phyloP scores from a whole-genome alignment of 1,140 invertebrate genomes.

The Brachionus rubens region DNA sequence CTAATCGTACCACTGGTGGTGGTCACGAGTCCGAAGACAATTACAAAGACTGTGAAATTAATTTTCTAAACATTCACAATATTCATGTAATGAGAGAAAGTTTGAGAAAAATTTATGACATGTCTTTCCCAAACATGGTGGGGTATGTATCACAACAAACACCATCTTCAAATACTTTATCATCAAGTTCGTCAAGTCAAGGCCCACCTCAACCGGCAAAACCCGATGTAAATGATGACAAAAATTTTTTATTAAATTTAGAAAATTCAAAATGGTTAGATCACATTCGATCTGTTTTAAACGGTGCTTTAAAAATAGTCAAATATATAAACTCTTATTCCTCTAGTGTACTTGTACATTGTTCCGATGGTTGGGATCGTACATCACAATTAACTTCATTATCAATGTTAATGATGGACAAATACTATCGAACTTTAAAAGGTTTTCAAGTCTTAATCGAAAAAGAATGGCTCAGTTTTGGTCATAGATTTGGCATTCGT shows the following conservation, averaged over 20 bases:
- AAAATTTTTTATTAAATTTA: conserved; percentile 16
- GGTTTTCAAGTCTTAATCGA: conserved; percentile 87
- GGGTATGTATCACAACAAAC: not conserved
- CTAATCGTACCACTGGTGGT: conserved; percentile 94
- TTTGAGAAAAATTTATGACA: conserved; percentile 70
- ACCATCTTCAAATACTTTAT: not conserved
- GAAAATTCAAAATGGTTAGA: conserved; percentile 80
- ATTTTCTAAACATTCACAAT: conserved; percentile 97
- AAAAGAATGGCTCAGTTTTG: conserved; percentile 91
- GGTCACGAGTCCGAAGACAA: conserved; percentile 98
- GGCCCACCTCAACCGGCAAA: not conserved
- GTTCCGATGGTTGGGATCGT: conserved; percentile 93
- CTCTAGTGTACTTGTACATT: conserved; percentile 82
- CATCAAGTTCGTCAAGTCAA: conserved; percentile 10
- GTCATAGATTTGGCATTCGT: conserved; percentile 79
- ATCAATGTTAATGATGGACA: conserved; percentile 86
- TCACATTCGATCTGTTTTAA: conserved; percentile 60
- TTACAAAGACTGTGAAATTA: conserved; percentile 97
- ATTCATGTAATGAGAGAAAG: conserved; percentile 95
- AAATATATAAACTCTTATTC: conserved; percentile 61
- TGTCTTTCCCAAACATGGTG: conserved; percentile 12
- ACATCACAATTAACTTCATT: conserved; percentile 88
- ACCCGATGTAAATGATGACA: not conserved
- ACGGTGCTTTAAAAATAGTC: not conserved
- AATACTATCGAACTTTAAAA: conserved; percentile 85